Evolutionary conservation across 2,113 vertebrate genomes (phyloP).

Genomic region (Telmatochromis brachygnathus): DNA sequence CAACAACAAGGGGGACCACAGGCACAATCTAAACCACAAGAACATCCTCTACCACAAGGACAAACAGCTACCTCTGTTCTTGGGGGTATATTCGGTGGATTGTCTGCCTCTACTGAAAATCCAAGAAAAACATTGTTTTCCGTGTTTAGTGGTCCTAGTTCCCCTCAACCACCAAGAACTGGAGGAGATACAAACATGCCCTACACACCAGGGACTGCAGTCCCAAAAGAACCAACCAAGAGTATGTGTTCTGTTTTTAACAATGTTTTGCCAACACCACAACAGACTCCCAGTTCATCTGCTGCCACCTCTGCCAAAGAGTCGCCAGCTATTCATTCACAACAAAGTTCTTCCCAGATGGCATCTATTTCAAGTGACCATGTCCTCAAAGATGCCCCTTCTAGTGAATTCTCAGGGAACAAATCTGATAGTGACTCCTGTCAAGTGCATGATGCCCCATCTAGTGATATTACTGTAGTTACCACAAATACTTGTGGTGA

Average conservation of each 20-base stretch:
- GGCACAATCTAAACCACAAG: conserved; percentile 23
- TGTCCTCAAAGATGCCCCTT: conserved; percentile 8
- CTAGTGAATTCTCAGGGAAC: conserved; percentile 59
- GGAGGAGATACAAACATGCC: conserved; percentile 28
- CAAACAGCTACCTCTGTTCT: conserved; percentile 40
- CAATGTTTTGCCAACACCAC: neutral
- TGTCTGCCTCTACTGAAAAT: conserved; percentile 52
- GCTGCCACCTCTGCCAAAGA: neutral
- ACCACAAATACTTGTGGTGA: neutral
- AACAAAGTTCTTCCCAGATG: neutral
- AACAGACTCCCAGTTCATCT: neutral
- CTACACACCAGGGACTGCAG: neutral
- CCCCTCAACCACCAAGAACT: conserved; percentile 13
- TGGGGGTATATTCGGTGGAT: conserved; percentile 42
- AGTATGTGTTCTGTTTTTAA: conserved; percentile 3
- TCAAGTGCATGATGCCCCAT: neutral
- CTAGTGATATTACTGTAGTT: neutral
- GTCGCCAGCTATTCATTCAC: neutral
- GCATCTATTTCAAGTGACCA: neutral
- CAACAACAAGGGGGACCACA: neutral
- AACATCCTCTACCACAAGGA: conserved; percentile 26
- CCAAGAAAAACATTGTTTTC: conserved; percentile 58
- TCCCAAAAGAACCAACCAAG: conserved; percentile 28
- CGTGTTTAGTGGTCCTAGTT: conserved; percentile 47
- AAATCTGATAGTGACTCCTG: neutral